These are phyloP conservation scores for Enteromius trimaculatus DNA, from an alignment of 2,797 vertebrate genomes.

Conservation along the genomic window DNA sequence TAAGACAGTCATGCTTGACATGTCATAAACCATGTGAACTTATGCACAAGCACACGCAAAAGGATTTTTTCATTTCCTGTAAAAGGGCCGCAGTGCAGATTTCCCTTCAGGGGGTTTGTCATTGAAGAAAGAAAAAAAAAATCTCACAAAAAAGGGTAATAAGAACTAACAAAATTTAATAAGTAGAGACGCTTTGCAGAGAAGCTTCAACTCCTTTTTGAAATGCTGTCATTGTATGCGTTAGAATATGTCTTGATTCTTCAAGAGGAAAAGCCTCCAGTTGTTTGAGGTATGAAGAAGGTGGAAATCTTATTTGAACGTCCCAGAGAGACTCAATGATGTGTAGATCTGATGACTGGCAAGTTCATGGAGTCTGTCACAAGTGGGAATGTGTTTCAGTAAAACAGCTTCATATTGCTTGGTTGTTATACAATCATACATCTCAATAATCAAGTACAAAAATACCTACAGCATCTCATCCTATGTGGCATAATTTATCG, in stretches of 20 bases:
- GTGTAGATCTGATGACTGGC: conserved; percentile 8
- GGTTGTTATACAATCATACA: background rate
- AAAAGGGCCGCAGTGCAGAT: background rate
- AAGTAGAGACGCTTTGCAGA: background rate
- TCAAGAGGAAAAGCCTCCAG: conserved; percentile 9
- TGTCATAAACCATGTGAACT: conserved; percentile 1
- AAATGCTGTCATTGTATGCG: background rate
- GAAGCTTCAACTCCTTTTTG: background rate
- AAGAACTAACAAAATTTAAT: background rate
- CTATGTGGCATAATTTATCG: background rate
- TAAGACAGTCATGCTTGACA: background rate
- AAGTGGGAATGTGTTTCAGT: background rate
- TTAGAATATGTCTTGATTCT: background rate
- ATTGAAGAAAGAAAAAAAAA: background rate
- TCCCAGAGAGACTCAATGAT: background rate
- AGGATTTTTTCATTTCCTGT: background rate
- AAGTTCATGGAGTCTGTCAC: background rate
- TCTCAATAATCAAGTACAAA: background rate
- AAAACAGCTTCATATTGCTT: background rate
- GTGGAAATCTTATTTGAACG: background rate
- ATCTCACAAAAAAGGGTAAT: background rate
- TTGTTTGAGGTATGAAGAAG: background rate
- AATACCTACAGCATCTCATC: background rate
- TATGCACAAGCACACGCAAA: background rate
- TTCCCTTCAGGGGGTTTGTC: conserved; percentile 2